Conservation (phyloP, 2,113 vertebrate genomes). For the Lagenorhynchus albirostris region DNA sequence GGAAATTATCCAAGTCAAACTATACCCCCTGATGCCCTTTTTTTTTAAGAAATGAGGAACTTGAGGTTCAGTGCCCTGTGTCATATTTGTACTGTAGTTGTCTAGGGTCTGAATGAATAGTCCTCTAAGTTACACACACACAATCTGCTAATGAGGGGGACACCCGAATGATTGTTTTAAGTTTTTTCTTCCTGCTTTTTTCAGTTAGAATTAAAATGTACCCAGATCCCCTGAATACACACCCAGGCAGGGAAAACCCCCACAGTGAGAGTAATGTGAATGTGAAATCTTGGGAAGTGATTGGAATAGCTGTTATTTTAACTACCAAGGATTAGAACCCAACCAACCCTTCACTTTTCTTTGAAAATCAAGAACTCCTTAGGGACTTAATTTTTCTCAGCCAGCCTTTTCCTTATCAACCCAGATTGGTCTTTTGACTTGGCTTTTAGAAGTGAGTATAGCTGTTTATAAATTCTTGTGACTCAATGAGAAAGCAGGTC, state of each 20-base stretch:
- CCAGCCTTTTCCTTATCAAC: background rate
- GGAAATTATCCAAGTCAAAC: background rate
- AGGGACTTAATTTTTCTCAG: background rate
- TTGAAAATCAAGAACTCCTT: constrained; percentile 17
- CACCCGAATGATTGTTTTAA: constrained; percentile 1
- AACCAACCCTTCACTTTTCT: constrained; percentile 21
- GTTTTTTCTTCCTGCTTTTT: background rate
- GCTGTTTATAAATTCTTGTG: background rate
- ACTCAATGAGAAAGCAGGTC: background rate
- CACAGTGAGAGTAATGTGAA: background rate
- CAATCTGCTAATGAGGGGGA: background rate
- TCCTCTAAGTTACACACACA: background rate
- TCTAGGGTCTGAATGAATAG: background rate
- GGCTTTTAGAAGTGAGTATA: background rate
- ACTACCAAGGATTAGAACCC: background rate
- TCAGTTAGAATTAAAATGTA: background rate
- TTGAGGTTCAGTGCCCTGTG: background rate
- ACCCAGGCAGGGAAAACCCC: background rate
- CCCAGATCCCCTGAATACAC: background rate
- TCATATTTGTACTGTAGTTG: background rate
- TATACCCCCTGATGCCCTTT: background rate
- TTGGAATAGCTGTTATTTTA: constrained; percentile 1
- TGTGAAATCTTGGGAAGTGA: background rate
- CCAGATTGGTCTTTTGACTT: background rate
- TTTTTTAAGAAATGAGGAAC: background rate